A percentile compares a stretch with the other conserved stretches of the same genome.
Evolutionary conservation across 1,140 invertebrate species (phyloP).

Genomic region (Trinorchestia longiramus): DNA sequence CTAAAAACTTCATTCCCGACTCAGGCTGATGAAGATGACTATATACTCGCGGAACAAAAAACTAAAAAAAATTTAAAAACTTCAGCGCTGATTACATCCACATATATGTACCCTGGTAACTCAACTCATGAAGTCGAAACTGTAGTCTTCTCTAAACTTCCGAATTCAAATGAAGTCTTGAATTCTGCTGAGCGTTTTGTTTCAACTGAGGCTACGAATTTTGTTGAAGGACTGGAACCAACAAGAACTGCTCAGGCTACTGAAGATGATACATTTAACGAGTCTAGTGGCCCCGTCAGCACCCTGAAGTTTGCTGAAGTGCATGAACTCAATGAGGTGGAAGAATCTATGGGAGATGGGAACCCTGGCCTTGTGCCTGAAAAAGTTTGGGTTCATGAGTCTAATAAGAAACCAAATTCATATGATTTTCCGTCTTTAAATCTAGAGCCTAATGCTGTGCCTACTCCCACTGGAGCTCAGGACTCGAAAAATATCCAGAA

Average conservation of each 20-base stretch:
- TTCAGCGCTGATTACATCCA: not conserved
- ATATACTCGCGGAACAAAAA: not conserved
- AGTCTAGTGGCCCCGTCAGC: not conserved
- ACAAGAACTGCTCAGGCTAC: not conserved
- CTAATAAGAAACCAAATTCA: not conserved
- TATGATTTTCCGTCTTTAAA: not conserved
- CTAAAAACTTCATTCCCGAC: not conserved
- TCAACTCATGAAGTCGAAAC: not conserved
- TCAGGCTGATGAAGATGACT: not conserved
- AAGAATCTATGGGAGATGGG: not conserved
- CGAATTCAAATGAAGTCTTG: not conserved
- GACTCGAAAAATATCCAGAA: not conserved
- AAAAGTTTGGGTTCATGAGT: not conserved
- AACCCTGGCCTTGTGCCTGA: not conserved
- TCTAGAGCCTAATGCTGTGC: not conserved
- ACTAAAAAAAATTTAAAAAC: not conserved
- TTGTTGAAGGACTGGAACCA: not conserved
- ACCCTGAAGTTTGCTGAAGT: not conserved
- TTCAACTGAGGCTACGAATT: not conserved
- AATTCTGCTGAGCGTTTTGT: not conserved
- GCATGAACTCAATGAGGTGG: not conserved
- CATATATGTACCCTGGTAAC: not conserved
- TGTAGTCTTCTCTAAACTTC: not conserved
- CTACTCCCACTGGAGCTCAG: not conserved
- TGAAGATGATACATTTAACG: not conserved